These are phyloP conservation scores for Brachypteracias leptosomus DNA, from an alignment of 2,113 vertebrate species.

Conservation along the genomic window DNA sequence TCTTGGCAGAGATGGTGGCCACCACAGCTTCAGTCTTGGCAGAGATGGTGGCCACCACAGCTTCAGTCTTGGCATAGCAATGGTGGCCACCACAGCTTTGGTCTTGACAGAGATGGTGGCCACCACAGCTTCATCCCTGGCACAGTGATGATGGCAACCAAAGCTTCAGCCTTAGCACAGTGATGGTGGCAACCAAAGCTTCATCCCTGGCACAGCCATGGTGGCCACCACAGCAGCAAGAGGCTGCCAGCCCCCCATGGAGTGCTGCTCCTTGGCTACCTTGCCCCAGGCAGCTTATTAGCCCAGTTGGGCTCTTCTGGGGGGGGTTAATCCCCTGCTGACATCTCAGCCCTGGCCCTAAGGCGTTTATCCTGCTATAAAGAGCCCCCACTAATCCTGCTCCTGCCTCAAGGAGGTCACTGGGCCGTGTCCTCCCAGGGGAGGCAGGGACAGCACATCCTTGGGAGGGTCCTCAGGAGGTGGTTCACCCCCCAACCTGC, in stretches of 20 bases:
- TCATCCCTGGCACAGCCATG: too few relatives aligned
- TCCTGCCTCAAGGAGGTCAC: background rate
- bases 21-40: too few relatives aligned
- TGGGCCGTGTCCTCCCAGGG: background rate
- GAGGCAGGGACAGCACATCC: fast-evolving
- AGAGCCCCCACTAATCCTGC: background rate
- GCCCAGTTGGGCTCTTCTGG: background rate
- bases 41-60: background rate
- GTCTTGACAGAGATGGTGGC: background rate
- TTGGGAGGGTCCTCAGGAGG: background rate
- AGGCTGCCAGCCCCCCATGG: background rate
- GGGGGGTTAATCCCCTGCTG: background rate
- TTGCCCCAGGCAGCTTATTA: background rate
- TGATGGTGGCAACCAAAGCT: background rate
- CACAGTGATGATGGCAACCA: too few relatives aligned
- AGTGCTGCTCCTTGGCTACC: background rate
- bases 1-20: too few relatives aligned
- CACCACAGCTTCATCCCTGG: too few relatives aligned
- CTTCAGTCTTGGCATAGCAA: too few relatives aligned
- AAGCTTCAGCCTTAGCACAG: too few relatives aligned
- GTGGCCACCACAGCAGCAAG: background rate
- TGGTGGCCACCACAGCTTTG: too few relatives aligned
- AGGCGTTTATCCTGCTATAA: background rate
- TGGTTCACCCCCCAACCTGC: background rate
- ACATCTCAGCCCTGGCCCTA: background rate